Conservation (phyloP, 2,113 vertebrate genomes). For the Nicator chloris region DNA sequence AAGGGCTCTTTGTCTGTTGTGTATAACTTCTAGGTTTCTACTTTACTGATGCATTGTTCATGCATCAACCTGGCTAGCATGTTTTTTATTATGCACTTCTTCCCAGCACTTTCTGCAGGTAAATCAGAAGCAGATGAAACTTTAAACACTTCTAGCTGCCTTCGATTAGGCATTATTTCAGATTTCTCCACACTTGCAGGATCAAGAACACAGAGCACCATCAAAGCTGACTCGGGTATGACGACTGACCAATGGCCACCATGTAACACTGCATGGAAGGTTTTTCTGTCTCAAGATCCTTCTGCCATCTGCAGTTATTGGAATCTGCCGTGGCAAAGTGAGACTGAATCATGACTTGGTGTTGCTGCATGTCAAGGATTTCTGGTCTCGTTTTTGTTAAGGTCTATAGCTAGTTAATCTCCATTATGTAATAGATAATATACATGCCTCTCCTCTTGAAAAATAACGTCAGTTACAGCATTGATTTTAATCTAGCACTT, state of each 20-base stretch:
- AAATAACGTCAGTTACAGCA: conserved; percentile 5
- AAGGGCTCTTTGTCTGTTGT: background rate
- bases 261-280: background rate
- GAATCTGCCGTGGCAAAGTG: background rate
- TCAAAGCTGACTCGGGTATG: background rate
- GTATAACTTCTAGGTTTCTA: background rate
- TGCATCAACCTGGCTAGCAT: background rate
- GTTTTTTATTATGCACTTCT: background rate
- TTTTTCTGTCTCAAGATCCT: background rate
- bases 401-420: background rate
- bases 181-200: background rate
- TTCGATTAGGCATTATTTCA: background rate
- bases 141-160: background rate
- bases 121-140: background rate
- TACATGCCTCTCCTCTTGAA: background rate
- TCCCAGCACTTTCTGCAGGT: background rate
- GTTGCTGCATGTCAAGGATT: background rate
- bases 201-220: background rate
- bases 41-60: background rate
- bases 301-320: background rate
- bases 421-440: background rate
- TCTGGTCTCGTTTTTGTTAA: background rate
- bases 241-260: background rate
- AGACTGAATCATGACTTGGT: background rate
- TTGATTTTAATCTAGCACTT: background rate